Percentiles rank a stretch among this genome's conserved stretches.
Conservation (phyloP, 2,113 vertebrate genomes). For the Cepphus grylle region DNA sequence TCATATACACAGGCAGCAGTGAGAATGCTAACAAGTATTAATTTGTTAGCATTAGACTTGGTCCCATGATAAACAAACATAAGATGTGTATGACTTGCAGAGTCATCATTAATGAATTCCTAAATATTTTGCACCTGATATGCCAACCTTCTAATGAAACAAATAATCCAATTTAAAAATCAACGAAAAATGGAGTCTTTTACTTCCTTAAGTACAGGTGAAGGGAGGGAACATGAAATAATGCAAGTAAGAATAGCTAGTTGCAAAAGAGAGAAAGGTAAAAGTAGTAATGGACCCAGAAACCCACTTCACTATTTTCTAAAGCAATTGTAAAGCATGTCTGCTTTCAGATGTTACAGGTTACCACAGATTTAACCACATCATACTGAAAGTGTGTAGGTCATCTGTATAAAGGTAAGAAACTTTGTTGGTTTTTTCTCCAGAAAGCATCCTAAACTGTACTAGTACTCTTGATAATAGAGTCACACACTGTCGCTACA, state of each 20-base stretch:
- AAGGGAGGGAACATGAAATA: background rate
- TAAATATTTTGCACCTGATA: background rate
- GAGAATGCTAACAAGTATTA: background rate
- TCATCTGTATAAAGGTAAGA: background rate
- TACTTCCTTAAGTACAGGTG: background rate
- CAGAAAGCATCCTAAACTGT: background rate
- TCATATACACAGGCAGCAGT: background rate
- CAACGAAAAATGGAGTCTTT: background rate
- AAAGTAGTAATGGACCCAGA: background rate
- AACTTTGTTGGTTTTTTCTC: background rate
- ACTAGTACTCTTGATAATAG: background rate
- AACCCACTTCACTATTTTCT: background rate
- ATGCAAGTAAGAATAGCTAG: background rate
- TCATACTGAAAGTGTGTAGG: background rate
- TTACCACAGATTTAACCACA: background rate
- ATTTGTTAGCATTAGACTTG: background rate
- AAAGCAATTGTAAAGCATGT: background rate
- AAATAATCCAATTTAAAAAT: background rate
- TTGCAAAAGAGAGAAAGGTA: background rate
- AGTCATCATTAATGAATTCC: background rate
- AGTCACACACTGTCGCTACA: background rate
- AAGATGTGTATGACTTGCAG: background rate
- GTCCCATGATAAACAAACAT: background rate
- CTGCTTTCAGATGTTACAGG: background rate
- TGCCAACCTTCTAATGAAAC: background rate